Conservation (phyloP, 2,797 vertebrate species). For the Gymnodraco acuticeps region DNA sequence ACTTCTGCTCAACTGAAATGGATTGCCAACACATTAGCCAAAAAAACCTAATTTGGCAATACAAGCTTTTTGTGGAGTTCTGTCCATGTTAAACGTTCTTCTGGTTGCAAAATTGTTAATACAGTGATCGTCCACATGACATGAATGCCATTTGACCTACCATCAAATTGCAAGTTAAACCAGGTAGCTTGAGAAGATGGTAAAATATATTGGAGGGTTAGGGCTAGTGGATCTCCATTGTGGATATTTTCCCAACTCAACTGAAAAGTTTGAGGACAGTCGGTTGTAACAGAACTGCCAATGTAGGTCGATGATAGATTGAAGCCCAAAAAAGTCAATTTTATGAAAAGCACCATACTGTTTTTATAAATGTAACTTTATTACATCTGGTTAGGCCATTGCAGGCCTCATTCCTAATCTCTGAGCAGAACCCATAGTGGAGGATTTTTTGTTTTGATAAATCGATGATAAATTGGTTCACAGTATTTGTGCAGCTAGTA, state of each 20-base stretch:
- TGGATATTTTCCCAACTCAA: too few species aligned
- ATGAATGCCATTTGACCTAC: not conserved
- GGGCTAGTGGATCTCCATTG: too few species aligned
- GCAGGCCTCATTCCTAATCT: not conserved
- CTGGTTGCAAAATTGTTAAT: not conserved
- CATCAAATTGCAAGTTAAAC: not conserved
- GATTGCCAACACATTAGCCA: not conserved
- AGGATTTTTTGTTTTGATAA: conserved; percentile 1
- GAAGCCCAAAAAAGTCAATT: not conserved
- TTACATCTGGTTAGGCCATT: not conserved
- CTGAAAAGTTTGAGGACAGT: too few species aligned
- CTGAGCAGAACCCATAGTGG: not conserved
- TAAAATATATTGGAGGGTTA: too few species aligned
- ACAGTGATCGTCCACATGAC: not conserved
- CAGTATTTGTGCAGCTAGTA: not conserved
- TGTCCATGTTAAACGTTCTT: not conserved
- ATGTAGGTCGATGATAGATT: too few species aligned
- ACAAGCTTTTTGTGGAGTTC: not conserved
- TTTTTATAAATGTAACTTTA: too few species aligned
- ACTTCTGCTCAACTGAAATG: not conserved
- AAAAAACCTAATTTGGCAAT: not conserved
- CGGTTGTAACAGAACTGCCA: too few species aligned
- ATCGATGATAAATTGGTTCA: conserved; percentile 1
- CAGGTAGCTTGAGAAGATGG: too few species aligned
- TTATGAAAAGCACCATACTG: not conserved